Evolutionary conservation across 2,797 vertebrate species (phyloP), one percentile per base, ranked within the genome.

Genomic region (Gallirallus australis): DNA sequence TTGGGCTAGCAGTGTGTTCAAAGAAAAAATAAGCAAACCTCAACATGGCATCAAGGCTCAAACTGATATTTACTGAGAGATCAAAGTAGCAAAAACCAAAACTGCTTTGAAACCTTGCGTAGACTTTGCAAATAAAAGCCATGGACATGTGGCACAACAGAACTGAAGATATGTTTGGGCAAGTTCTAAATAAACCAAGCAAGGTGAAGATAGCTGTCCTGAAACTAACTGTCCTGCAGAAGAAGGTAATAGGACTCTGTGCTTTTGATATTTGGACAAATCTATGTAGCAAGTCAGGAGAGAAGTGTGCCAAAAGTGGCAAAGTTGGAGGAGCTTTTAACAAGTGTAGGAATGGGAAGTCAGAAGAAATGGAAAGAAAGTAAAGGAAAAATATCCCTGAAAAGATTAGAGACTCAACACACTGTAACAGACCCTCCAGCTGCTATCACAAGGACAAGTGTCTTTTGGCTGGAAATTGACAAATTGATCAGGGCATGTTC

Each of bases 21-120:
- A 50, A 82, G 53, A 57, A 54, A 91, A 94, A 88, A 31, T 50
- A 40, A 81, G 18, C 30, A 93, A 87, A 77, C 31, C 13, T 45
- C 35, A 71, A 27, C 4, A 15, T 3, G 16, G 9, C n/a, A 57
- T 73, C 18, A 33, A 68, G 9, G 33, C 59, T 66, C 61, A 47
- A 56, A 47, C 5, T 53, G 30, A 24, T 68, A 53, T 85, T 84
- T 71, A 48, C 23, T 69, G 30, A 42, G 35, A 91, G 27, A 86
- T 79, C 70, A 90, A 77, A 78, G 70, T 10, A 61, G 23, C 6
- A 14, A 52, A 86, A 90, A 71, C 7, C 15, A 56, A 91, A 86
- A 82, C 25, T 7, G 3, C 60, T 70, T 86, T 84, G 50, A 84
- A 94, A 53, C 9, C 28, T 66, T 76, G 11, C 0, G 0, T 3